A percentile compares a stretch with the other conserved stretches of the same genome.
Evolutionary conservation across 2,113 vertebrate genomes (phyloP).

Genomic region (Prionailurus viverrinus): DNA sequence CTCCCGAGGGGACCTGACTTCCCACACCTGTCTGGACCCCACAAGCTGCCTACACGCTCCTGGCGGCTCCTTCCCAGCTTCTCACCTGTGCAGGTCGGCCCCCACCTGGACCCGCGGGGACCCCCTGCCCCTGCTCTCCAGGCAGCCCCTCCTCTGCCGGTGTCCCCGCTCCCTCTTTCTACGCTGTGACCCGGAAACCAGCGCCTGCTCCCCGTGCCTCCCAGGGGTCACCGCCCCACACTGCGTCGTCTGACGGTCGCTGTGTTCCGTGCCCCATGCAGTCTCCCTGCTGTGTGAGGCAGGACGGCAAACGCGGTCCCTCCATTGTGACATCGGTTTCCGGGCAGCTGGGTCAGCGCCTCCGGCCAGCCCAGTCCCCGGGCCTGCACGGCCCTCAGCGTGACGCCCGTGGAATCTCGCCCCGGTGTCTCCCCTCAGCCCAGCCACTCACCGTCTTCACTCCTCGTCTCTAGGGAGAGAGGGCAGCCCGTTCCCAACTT

Average conservation of each 20-base stretch:
- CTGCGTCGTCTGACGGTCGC: not conserved
- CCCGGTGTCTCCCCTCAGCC: not conserved
- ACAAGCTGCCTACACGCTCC: not conserved
- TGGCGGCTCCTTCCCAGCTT: not conserved
- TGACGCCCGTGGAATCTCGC: not conserved
- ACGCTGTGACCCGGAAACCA: not conserved
- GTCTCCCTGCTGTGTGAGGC: not conserved
- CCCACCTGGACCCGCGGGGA: not conserved
- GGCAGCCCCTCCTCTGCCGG: too few species aligned
- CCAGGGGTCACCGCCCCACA: not conserved
- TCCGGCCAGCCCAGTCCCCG: not conserved
- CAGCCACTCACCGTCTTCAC: fast-evolving
- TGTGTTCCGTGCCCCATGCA: fast-evolving
- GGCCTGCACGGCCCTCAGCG: fast-evolving
- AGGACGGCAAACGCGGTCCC: not conserved
- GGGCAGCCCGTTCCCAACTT: not conserved
- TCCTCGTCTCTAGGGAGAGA: not conserved
- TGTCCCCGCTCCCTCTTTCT: not conserved
- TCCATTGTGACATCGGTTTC: too few species aligned
- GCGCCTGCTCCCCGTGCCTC: too few species aligned
- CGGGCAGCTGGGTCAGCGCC: not conserved
- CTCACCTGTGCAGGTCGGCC: not conserved
- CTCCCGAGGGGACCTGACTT: fast-evolving
- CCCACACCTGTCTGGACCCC: not conserved
- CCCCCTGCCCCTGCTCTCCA: not conserved